Evolutionary conservation across 2,888 invertebrate species (phyloP), one percentile per base, ranked within the genome.

Genomic region (Metacarcinus magister): DNA sequence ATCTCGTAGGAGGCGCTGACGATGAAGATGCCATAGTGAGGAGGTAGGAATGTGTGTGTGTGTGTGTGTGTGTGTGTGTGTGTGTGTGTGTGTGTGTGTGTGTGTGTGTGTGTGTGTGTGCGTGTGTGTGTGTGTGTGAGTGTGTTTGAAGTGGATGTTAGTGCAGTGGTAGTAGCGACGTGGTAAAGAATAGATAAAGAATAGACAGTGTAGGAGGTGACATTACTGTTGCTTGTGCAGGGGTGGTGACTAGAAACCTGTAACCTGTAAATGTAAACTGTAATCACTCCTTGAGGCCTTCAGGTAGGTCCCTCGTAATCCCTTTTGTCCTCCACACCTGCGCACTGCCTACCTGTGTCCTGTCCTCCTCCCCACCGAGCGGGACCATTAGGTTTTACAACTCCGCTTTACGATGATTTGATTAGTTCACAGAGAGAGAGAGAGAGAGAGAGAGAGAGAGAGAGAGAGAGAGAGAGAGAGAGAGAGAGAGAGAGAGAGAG

Each of bases 381-480:
- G 8, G 32, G 0, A 7, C 32, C 82, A 82, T 82, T 32, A 82
- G 32, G 5, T 82, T 82, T 28, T 82, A 32, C 5, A 82, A n/a
- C 28, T 82, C n/a, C 82, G 5, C 28, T 82, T 82, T 32, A 82
- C 82, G 28, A 82, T 82, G 32, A 82, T 67, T 67, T 7, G 67
- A 67, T 67, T 67, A 67, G 48, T 48, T 5, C 10, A 13, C 10
- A 13, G 48, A 8, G 67, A 67, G 67, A 67, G 67, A 67, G 67
- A 67, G 82, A 82, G 82, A 82, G 82, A 82, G 82, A 82, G 82
- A 82, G 82, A 82, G 82, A 82, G 82, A 82, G 82, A 82, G 82
- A 82, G 82, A 82, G 82, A 82, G 82, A 82, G 82, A 82, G 82
- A 82, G 82, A 82, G 82, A 82, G 82, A 82, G 82, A 82, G 82